These are phyloP conservation scores for Encarsia formosa DNA, from an alignment of 2,888 invertebrate genomes.

Conservation along the genomic window DNA sequence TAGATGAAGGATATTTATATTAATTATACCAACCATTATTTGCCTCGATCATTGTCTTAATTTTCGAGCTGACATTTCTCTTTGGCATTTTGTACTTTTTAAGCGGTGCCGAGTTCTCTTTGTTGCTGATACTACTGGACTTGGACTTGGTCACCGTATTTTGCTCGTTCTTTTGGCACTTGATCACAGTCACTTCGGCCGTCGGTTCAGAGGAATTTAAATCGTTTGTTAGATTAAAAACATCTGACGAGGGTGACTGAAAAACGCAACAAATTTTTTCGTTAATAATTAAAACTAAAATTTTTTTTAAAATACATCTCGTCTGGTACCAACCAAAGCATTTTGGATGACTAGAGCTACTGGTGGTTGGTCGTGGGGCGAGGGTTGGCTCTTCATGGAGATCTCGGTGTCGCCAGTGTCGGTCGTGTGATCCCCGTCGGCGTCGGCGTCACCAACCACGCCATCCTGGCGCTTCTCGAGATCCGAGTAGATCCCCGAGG, in stretches of 20 bases:
- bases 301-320: no score
- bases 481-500: slow-evolving; percentile 84
- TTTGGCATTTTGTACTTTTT: slow-evolving; percentile 78
- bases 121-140: slow-evolving; percentile 29
- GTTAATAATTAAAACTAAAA: no score
- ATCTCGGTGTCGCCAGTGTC: slow-evolving; percentile 59
- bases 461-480: slow-evolving; percentile 73
- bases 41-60: slow-evolving; percentile 67
- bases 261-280: background rate
- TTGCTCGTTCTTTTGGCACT: slow-evolving; percentile 34
- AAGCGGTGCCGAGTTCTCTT: slow-evolving; percentile 43
- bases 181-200: slow-evolving; percentile 38
- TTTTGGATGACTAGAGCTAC: slow-evolving; percentile 46
- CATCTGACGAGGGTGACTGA: slow-evolving; percentile 29
- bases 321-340: slow-evolving; percentile 28
- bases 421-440: slow-evolving; percentile 57
- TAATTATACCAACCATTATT: no score
- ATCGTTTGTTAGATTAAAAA: slow-evolving; percentile 28
- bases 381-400: slow-evolving; percentile 55
- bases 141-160: slow-evolving; percentile 29
- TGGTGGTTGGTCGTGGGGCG: slow-evolving; percentile 31
- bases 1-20: no score
- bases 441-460: slow-evolving; percentile 49
- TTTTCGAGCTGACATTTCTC: slow-evolving; percentile 71
- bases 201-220: slow-evolving; percentile 32